phyloP scores from a whole-genome alignment of 2,113 vertebrate genomes.

The Leptosomus discolor region DNA sequence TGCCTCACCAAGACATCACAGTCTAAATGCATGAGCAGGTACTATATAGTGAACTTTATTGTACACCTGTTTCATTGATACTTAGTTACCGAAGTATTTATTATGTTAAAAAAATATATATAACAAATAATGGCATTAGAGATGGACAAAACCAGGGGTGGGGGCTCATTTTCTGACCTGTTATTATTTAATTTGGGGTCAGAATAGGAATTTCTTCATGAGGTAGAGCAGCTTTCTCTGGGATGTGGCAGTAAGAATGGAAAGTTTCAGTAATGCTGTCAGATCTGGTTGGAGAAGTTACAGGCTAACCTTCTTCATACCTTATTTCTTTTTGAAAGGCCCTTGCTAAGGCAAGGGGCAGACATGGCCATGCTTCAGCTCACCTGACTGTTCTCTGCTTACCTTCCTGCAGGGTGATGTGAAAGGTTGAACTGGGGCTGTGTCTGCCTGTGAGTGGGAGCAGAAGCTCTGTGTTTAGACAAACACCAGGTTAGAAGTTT shows the following conservation, averaged over 20 bases:
- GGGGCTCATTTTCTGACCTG: neutral
- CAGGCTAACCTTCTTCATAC: neutral
- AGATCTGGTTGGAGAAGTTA: neutral
- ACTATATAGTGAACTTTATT: neutral
- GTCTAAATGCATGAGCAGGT: neutral
- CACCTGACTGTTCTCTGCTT: neutral
- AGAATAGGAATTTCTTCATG: neutral
- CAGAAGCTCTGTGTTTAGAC: neutral
- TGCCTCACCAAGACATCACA: accelerated
- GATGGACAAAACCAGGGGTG: neutral
- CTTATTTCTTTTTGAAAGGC: neutral
- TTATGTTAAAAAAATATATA: neutral
- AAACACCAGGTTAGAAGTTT: neutral
- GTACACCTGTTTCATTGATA: neutral
- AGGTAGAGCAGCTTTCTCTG: neutral
- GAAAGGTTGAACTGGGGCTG: accelerated
- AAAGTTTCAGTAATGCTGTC: neutral
- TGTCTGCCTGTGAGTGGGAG: neutral
- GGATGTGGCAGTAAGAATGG: neutral
- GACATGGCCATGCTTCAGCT: neutral
- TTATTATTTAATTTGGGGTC: neutral
- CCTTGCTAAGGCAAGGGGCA: neutral
- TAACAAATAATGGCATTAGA: neutral
- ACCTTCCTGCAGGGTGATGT: neutral
- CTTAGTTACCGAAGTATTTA: neutral